Evolutionary conservation across 1,140 invertebrate species (phyloP), one percentile per base, ranked within the genome.

Genomic region (Plutomurus gul): DNA sequence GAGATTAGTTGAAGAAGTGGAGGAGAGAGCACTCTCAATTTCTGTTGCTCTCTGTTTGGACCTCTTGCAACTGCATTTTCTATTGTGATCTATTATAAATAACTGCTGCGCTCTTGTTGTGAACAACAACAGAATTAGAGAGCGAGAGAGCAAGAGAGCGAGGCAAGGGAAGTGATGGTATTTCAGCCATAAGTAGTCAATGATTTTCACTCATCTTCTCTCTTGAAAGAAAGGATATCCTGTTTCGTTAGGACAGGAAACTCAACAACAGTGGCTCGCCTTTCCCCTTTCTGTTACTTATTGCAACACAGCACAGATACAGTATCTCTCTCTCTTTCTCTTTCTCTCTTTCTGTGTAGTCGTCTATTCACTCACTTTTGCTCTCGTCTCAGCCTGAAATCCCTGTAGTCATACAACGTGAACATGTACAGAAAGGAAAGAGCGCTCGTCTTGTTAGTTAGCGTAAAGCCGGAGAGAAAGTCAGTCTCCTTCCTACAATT

Each of bases 171-270:
- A 30, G 56, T 33, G 56, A 65, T 65, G 56, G 56, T 30, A 65
- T 25, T 65, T 65, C 27, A 65, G 56, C 27, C 56, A 65, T 65
- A 65, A 65, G 56, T 33, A 65, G 56, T 65, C 56, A 65, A 65
- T 65, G 56, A 65, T 65, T 65, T 65, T 65, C 56, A 65, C 56
- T 65, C 56, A 65, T 65, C 56, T 65, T 65, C 56, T 65, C 13
- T 16, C 30, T 65, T 7, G 56, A 65, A 36, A 36, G 56, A 56
- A 27, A 65, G 56, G 56, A 65, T 65, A 65, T 65, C 56, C 56
- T 65, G 27, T 65, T 65, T 65, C 56, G 56, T 36, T 27, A 65
- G 30, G 30, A 30, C 56, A 65, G 56, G 56, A 65, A 65, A 65
- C 56, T 65, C 56, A 65, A 65, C 56, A 65, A 65, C 56, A 65